Base-by-base conservation (phyloP, 2,113 vertebrate genomes). In the Chamaetylas fuelleborni region DNA sequence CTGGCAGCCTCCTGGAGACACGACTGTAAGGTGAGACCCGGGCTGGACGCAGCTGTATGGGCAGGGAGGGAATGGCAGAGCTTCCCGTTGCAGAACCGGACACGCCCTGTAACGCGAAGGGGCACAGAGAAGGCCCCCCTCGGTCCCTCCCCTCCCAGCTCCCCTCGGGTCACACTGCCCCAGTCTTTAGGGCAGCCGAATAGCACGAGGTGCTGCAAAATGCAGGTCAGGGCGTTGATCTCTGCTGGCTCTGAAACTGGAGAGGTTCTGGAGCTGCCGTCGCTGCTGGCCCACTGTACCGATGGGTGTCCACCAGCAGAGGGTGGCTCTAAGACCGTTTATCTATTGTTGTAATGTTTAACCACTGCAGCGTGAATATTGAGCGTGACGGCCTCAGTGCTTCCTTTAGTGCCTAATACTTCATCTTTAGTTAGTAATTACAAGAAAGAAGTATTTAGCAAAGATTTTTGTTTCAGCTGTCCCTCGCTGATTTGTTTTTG, bases 211-310 rank as follows among this genome's bases (percentile, higher is more conserved):
- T 18, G 50, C 71, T 70, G 58, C 50, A 9, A 31, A 66, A 6
- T 2, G 33, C 33, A 0, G 0, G 0, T 7, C 19, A 5, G 72
- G 38, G 12, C 5, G 7, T 9, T 14, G 23, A 4, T 48, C 6
- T 34, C 17, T 31, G 31, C 72, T 9, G 7, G 80, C 56, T 62
- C 19, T 26, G 62, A 23, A 25, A 6, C 8, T 1, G 1, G 54
- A 23, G 50, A 33, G 40, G 36, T 43, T 36, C 51, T 36, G 43
- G 14, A 8, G n/a, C 47, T 53, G 64, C 47, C 24, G 5, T 6
- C 5, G 58, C 19, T 67, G 48, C 60, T 19, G 4, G 7, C 3
- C 7, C 34, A 0, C 72, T 60, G 84, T 64, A 15, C 25, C 3
- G 3, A 34, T 53, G 64, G 20, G 54, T 24, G 26, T 62, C 66